Evolutionary conservation across 1,140 invertebrate species (phyloP), one percentile per base, ranked within the genome.

Genomic region (Vollenhovia emeryi): DNA sequence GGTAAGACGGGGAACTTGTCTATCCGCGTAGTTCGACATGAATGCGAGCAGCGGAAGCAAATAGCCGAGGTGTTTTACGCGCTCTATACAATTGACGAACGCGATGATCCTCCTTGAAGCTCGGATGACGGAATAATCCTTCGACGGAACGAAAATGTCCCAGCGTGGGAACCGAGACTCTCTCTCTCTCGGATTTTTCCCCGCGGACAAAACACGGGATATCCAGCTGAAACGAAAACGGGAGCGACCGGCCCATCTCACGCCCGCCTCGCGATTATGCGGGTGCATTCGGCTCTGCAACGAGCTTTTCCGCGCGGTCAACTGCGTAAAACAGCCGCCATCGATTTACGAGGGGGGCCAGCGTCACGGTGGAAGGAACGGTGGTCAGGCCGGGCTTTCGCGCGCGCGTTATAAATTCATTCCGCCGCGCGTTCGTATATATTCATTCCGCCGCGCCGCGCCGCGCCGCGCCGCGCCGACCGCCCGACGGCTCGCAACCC

Each of bases 371-470:
- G 66, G 66, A 71, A 80, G 78, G 50, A 82, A 71, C 78, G 78
- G 27, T 79, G 64, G 60, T 79, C 33, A 59, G 18, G 48, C 30
- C 30, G 64, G 15, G 78, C 21, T 80, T 71, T 71, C 64, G 78
- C 57, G 73, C 24, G 73, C 21, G 73, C 48, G 78, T 82, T 82
- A 82, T 82, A 82, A 82, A 82, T 82, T 82, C 64, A 82, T 82
- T 82, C 66, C 64, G 15, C 13, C 64, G 21, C 13, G 50, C 50
- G 48, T 43, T 3, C 64, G 50, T 59, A 71, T 82, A 82, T 82
- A 82, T 82, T 82, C 64, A 82, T 82, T 82, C 36, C 24, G 27
- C 27, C 30, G 69, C 9, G 24, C 30, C 55, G 5, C 73, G n/a
- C 48, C 48, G 3, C 21, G 3, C 27, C 52, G 5, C 73, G 3